Percentiles rank a stretch among this genome's conserved stretches.
Conservation (phyloP, 2,797 vertebrate species). For the Leptoclinus maculatus region DNA sequence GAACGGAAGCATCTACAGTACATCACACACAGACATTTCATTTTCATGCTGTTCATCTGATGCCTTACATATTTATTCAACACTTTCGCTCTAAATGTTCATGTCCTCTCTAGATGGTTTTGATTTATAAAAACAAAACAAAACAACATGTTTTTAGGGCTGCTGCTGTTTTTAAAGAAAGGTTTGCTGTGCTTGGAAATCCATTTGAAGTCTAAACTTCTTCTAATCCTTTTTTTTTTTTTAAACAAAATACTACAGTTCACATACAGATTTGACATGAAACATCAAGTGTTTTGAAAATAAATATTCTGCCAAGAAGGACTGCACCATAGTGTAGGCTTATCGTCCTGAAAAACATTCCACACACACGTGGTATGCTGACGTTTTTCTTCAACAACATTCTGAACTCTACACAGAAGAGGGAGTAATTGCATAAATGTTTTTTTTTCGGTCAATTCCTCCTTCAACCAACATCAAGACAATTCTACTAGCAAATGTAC, state of each 20-base stretch:
- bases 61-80: conserved; percentile 79
- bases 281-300: conserved; percentile 36
- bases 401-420: conserved; percentile 19
- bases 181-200: conserved; percentile 32
- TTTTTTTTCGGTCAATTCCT: not conserved
- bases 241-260: conserved; percentile 22
- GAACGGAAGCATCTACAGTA: conserved; percentile 28
- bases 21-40: conserved; percentile 50
- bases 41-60: conserved; percentile 54
- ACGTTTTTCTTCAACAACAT: not conserved
- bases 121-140: conserved; percentile 34
- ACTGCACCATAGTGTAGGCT: conserved; percentile 37
- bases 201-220: conserved; percentile 20
- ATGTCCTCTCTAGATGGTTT: conserved; percentile 39
- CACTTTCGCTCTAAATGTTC: conserved; percentile 42
- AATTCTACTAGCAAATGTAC: conserved; percentile 12
- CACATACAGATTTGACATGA: conserved; percentile 33
- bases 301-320: conserved; percentile 49
- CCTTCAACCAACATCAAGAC: conserved; percentile 24
- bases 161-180: conserved; percentile 40
- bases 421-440: conserved; percentile 3
- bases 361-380: not conserved
- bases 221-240: conserved; percentile 27
- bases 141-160: conserved; percentile 12
- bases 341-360: conserved; percentile 42